Conservation (phyloP, 35 echinoderm and acorn worm species). For the Heliocidaris tuberculata region DNA sequence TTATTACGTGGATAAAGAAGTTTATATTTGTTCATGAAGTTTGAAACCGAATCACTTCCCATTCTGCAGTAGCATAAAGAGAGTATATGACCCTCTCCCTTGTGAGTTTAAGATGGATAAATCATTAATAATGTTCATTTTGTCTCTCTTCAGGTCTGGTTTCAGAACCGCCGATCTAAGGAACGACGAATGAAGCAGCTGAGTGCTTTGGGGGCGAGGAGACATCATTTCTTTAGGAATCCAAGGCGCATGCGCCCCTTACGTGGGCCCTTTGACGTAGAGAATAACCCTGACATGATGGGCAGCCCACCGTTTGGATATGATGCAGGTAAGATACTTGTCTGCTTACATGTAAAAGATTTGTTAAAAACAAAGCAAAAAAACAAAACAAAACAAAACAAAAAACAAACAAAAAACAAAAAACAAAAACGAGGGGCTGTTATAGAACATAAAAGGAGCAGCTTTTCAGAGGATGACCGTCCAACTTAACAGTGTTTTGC, state of each 20-base stretch:
- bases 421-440: background rate
- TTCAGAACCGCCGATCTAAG: conserved; percentile 97
- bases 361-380: background rate
- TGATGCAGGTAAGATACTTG: conserved; percentile 54
- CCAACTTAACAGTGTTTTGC: too few species aligned
- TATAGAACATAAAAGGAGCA: too few species aligned
- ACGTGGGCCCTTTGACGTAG: conserved; percentile 91
- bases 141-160: conserved; percentile 79
- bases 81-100: too few species aligned
- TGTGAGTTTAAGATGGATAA: too few species aligned
- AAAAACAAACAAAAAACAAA: background rate
- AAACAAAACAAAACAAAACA: background rate
- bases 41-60: background rate
- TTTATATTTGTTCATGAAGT: background rate
- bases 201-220: conserved; percentile 91
- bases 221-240: conserved; percentile 96
- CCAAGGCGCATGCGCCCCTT: conserved; percentile 92
- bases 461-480: too few species aligned
- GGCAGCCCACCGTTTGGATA: conserved; percentile 87
- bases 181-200: conserved; percentile 97
- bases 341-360: background rate
- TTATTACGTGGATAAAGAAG: too few species aligned
- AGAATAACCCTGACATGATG: conserved; percentile 97
- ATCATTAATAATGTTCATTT: background rate
- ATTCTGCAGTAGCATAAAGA: background rate